Conservation (phyloP, 2,797 vertebrate genomes). For the Lepilemur septentrionalis region DNA sequence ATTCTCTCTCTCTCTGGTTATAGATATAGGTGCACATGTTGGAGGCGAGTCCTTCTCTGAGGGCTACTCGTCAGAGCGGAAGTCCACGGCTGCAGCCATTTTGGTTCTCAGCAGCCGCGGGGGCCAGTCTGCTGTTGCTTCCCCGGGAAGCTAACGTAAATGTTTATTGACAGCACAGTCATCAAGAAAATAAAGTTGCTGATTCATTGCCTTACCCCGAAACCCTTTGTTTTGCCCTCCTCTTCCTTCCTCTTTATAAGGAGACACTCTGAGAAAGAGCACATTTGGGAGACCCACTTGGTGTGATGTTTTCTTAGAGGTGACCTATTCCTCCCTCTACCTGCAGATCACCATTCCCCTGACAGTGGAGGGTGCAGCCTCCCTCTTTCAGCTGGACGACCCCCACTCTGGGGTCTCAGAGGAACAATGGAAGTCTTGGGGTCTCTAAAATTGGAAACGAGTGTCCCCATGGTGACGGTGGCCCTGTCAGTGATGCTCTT, state of each 20-base stretch:
- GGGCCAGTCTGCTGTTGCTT: slow-evolving; percentile 40
- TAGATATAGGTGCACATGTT: not conserved
- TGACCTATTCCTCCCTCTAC: slow-evolving; percentile 72
- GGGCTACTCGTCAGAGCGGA: not conserved
- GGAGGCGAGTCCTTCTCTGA: not conserved
- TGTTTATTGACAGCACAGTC: slow-evolving; percentile 82
- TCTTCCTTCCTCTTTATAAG: slow-evolving; percentile 78
- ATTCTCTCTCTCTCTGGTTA: not conserved
- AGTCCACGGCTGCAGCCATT: not conserved
- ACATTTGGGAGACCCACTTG: slow-evolving; percentile 52
- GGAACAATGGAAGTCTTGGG: slow-evolving; percentile 77
- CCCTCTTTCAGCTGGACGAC: slow-evolving; percentile 41
- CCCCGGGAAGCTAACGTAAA: slow-evolving; percentile 79
- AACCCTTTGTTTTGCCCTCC: slow-evolving; percentile 72
- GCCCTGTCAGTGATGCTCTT: slow-evolving; percentile 73
- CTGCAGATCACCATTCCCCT: slow-evolving; percentile 59
- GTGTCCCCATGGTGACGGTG: slow-evolving; percentile 64
- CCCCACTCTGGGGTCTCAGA: not conserved
- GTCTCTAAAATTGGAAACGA: slow-evolving; percentile 61
- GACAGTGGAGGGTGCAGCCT: not conserved
- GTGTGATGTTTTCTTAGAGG: not conserved
- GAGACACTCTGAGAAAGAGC: slow-evolving; percentile 57
- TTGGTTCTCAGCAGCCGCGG: slow-evolving; percentile 10
- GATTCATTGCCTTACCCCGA: slow-evolving; percentile 76
- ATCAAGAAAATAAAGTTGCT: slow-evolving; percentile 77